phyloP scores from a whole-genome alignment of 2,888 invertebrate genomes.

The Ectropis crepuscularia region DNA sequence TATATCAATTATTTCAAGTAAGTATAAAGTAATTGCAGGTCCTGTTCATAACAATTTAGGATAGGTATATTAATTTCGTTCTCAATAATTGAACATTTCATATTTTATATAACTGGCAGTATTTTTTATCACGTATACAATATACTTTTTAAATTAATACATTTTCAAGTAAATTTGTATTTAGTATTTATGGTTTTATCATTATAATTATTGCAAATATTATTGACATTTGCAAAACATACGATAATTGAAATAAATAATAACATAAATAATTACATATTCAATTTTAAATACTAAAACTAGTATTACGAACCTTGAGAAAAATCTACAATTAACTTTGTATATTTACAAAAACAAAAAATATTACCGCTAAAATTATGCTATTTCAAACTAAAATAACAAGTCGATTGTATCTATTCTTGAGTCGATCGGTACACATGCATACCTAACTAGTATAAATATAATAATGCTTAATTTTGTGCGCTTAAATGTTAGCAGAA shows the following conservation, averaged over 20 bases:
- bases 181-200: too few relatives aligned
- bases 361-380: not conserved
- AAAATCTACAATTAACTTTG: constrained; percentile 27
- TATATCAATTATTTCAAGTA: not conserved
- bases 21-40: too few relatives aligned
- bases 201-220: not conserved
- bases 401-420: constrained; percentile 19
- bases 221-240: not conserved
- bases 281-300: constrained; percentile 26
- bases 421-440: constrained; percentile 36
- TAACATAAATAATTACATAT: constrained; percentile 69
- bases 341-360: constrained; percentile 27
- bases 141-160: constrained; percentile 13
- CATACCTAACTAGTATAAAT: constrained; percentile 6
- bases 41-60: constrained; percentile 1
- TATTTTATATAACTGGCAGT: constrained; percentile 77
- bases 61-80: constrained; percentile 46
- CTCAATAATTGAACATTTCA: constrained; percentile 53
- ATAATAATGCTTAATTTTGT: constrained; percentile 28
- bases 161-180: not conserved
- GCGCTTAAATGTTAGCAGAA: constrained; percentile 17
- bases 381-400: not conserved
- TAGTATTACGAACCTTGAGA: constrained; percentile 40
- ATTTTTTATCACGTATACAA: constrained; percentile 76
- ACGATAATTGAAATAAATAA: constrained; percentile 41